Evolutionary conservation across 2,797 vertebrate species (phyloP), one percentile per base, ranked within the genome.

Genomic region (Gambelia wislizenii): DNA sequence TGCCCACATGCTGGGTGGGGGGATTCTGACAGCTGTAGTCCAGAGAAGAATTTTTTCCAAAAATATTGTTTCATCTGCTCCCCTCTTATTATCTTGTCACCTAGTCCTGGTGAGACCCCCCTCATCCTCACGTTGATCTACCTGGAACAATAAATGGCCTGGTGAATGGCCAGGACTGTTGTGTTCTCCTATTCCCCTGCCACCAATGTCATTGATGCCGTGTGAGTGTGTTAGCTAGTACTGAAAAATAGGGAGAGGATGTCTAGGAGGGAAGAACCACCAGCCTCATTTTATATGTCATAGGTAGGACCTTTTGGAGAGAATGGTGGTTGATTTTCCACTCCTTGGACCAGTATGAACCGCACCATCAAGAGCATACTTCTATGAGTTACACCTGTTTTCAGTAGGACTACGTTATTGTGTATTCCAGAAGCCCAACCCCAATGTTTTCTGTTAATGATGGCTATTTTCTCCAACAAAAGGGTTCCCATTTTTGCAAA

Each of bases 361-460:
- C 16, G n/a, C 69, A 36, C 5, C 69, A 61, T 49, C 36, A 8
- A 76, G 52, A 30, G 52, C 30, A 20, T n/a, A 47, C 49, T n/a
- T 16, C 16, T 59, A 47, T 42, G 25, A 47, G 13, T 83, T 69
- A 22, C 14, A 69, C 9, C 6, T 14, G 5, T 30, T 89, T 89
- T 84, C 20, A 42, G 20, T 1, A 18, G 47, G 44, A 84, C 44
- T 85, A 36, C 88, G 67, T 79, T 8, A 91, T 47, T 85, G 72
- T 52, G 61, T n/a, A 44, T 20, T 22, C 1, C 84, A 61, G 47
- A 84, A 74, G 1, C 70, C 47, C 76, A 44, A n/a, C 33, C 16
- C n/a, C 47, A 88, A 59, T 75, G 72, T 27, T 91, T 82, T 91
- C 83, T 91, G 74, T 27, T 70, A 56, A 27, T 80, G 75, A 33